A percentile compares a stretch with the other conserved stretches of the same genome.
Evolutionary conservation across 1,140 invertebrate genomes (phyloP).

Genomic region (Radopholus similis): DNA sequence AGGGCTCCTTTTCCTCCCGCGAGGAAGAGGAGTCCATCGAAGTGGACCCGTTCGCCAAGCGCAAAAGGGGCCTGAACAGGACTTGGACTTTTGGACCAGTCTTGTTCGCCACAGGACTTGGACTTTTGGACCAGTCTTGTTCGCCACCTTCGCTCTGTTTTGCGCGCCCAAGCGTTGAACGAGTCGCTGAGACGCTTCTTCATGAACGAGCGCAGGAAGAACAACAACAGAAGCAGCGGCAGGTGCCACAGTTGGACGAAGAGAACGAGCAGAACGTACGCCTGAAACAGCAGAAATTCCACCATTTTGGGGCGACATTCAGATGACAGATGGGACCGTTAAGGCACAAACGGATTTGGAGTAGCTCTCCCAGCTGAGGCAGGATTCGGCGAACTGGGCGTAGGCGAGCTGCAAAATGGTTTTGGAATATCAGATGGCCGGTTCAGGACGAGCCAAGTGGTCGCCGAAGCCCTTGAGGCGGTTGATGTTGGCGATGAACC

Average conservation of each 20-base stretch:
- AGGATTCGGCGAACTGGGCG: conserved; percentile 88
- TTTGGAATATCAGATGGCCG: not conserved
- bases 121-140: not conserved
- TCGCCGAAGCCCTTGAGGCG: conserved; percentile 83
- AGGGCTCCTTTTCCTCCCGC: not conserved
- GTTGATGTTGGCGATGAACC: conserved; percentile 62
- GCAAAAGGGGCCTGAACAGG: conserved; percentile 24
- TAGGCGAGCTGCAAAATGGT: conserved; percentile 76
- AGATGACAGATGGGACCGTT: too few relatives aligned
- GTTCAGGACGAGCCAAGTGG: conserved; percentile 66
- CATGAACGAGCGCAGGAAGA: conserved; percentile 37
- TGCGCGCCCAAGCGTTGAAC: conserved; percentile 14
- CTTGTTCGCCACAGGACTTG: conserved; percentile 21
- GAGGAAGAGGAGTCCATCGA: not conserved
- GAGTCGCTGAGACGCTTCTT: conserved; percentile 20
- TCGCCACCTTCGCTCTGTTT: conserved; percentile 24
- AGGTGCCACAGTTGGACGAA: conserved; percentile 54
- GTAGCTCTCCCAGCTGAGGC: conserved; percentile 92
- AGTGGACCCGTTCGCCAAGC: not conserved
- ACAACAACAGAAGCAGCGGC: conserved; percentile 43
- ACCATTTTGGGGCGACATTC: not conserved
- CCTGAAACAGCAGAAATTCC: conserved; percentile 29
- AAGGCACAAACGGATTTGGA: conserved; percentile 81
- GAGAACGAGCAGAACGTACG: conserved; percentile 41
- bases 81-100: not conserved